Percentiles rank a stretch among this genome's conserved stretches.
Conservation (phyloP, 2,888 invertebrate species). For the Biston stratarius region DNA sequence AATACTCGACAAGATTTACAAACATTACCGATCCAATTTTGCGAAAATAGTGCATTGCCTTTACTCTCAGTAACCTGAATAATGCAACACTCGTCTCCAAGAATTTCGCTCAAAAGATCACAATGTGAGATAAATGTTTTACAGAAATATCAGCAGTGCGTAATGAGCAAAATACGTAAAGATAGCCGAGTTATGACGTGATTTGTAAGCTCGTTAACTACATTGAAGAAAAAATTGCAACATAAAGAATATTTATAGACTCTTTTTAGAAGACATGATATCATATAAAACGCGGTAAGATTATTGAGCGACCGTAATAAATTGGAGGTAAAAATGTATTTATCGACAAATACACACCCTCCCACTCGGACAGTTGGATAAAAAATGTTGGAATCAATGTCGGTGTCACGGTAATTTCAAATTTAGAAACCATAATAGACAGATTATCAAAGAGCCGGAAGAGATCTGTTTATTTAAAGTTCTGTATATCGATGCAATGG, state of each 20-base stretch:
- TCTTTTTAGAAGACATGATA: conserved; percentile 6
- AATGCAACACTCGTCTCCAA: conserved; percentile 43
- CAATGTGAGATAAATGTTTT: conserved; percentile 43
- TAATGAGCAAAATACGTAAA: conserved; percentile 30
- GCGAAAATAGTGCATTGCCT: neutral
- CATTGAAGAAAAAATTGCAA: conserved; percentile 12
- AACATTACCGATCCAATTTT: conserved; percentile 6
- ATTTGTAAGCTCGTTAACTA: conserved; percentile 24
- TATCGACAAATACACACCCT: too few relatives aligned
- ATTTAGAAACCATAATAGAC: neutral
- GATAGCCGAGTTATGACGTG: conserved; percentile 19
- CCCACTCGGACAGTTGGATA: neutral
- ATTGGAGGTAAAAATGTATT: too few relatives aligned
- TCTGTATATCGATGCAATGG: too few relatives aligned
- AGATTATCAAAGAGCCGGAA: too few relatives aligned
- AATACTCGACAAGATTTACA: conserved; percentile 25
- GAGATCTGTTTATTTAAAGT: too few relatives aligned
- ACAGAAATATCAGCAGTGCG: conserved; percentile 25
- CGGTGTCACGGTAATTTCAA: neutral
- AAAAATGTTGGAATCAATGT: neutral
- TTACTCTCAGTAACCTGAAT: conserved; percentile 33
- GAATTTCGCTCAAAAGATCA: conserved; percentile 41
- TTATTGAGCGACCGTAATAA: conserved; percentile 8
- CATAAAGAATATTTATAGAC: conserved; percentile 23
- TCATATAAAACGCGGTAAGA: neutral